Conservation (phyloP, 1,140 invertebrate genomes). For the Nylanderia fulva region DNA sequence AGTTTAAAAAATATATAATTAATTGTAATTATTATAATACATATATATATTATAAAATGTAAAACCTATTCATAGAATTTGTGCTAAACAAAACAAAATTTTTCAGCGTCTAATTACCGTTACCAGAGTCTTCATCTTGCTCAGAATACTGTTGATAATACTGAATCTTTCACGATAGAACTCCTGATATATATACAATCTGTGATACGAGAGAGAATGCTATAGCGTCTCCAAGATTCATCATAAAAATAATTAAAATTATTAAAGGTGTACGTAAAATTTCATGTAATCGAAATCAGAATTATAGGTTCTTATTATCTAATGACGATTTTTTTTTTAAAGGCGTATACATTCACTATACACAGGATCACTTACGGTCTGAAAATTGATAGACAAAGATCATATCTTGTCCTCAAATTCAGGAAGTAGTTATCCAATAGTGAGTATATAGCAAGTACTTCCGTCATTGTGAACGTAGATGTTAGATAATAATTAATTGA, state of each 20-base stretch:
- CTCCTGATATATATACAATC: slow-evolving; percentile 79
- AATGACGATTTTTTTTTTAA: slow-evolving; percentile 75
- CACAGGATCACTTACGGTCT: slow-evolving; percentile 47
- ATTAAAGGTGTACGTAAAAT: slow-evolving; percentile 73
- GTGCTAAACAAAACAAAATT: not conserved
- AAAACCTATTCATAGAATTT: not conserved
- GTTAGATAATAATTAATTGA: slow-evolving; percentile 33
- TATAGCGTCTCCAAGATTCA: slow-evolving; percentile 55
- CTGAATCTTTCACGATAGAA: slow-evolving; percentile 66
- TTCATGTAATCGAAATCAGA: slow-evolving; percentile 68
- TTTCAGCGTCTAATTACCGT: slow-evolving; percentile 70
- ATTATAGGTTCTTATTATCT: slow-evolving; percentile 78
- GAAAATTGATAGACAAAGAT: slow-evolving; percentile 66
- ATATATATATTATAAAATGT: not conserved
- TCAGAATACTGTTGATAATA: slow-evolving; percentile 61
- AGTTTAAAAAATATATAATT: not conserved
- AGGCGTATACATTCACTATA: slow-evolving; percentile 71
- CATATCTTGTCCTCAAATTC: slow-evolving; percentile 67
- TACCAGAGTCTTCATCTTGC: slow-evolving; percentile 78
- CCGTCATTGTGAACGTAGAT: slow-evolving; percentile 14
- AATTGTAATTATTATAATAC: not conserved
- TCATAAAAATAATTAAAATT: slow-evolving; percentile 79
- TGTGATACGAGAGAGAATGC: slow-evolving; percentile 57
- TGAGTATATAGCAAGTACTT: slow-evolving; percentile 58
- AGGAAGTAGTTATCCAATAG: slow-evolving; percentile 76